Base-by-base conservation (phyloP, 2,888 invertebrate species). In the Metopia argyrocephala region DNA sequence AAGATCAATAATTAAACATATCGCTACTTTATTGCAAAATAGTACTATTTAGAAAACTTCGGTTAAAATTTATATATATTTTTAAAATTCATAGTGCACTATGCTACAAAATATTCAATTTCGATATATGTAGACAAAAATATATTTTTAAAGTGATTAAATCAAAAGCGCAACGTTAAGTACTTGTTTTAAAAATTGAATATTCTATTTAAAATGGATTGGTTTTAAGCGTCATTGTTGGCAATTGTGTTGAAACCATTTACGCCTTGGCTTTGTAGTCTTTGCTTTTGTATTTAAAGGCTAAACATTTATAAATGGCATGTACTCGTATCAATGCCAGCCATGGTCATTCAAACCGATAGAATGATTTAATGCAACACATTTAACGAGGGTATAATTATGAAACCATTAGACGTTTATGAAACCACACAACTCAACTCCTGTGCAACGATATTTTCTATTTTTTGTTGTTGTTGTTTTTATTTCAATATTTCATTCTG, bases 311-410 rank as follows among this genome's bases (percentile, higher is more conserved):
- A 59, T 71, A 66, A 31, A 66, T 46, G 56, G 59, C 48, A 46
- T 76, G 59, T 56, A n/a, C n/a, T n/a, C n/a, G n/a, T n/a, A 82
- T 65, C 65, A 64, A 59, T 73, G 61, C 46, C 65, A 76, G 57
- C 54, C 48, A 70, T 79, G 75, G 57, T 66, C 81, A 82, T 73
- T 21, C 54, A 76, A 76, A 73, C 65, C 82, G 75, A 80, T 83
- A 66, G 68, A 78, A 84, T 85, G 86, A 85, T 84, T 86, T 84
- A 86, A 84, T 85, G 84, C 81, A 79, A 82, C 78, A 76, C 84
- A 85, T 85, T 84, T 79, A 76, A 80, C 83, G 64, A 82, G 83
- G 85, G 83, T 86, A 85, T 88, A 88, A 89, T 88, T 88, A 89
- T 86, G 83, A 84, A 84, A 75, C 88, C 87, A 89, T 88, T 88